These are phyloP conservation scores for Natator depressus DNA, from an alignment of 2,113 vertebrate genomes.

Conservation along the genomic window DNA sequence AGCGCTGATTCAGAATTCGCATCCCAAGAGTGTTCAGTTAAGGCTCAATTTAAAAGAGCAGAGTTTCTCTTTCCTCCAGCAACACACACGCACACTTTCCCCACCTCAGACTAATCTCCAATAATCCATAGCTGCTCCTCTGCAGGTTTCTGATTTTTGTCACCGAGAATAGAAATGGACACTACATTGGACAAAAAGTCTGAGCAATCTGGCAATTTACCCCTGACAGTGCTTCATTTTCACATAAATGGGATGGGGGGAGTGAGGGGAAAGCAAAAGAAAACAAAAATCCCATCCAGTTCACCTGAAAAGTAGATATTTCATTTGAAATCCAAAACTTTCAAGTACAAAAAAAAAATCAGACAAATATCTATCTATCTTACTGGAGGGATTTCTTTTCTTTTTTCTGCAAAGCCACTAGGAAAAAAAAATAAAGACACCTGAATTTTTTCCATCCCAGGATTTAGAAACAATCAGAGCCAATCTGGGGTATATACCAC, in stretches of 20 bases:
- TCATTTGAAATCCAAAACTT: constrained; percentile 33
- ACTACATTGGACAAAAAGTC: background rate
- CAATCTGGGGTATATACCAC: background rate
- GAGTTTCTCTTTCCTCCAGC: constrained; percentile 48
- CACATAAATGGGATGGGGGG: background rate
- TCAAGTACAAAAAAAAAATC: constrained; percentile 3
- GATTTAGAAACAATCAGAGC: constrained; percentile 52
- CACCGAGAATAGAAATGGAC: background rate
- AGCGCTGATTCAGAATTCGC: constrained; percentile 69
- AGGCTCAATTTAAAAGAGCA: constrained; percentile 33
- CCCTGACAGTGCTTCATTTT: background rate
- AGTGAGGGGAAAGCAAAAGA: background rate
- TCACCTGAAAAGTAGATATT: background rate
- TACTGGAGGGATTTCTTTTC: background rate
- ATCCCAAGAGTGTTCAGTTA: constrained; percentile 54
- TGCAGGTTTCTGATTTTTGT: background rate
- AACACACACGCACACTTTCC: background rate
- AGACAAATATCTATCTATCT: background rate
- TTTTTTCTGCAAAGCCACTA: constrained; percentile 29
- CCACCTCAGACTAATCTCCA: background rate
- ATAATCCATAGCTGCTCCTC: background rate
- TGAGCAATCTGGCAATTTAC: background rate
- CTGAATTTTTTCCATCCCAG: constrained; percentile 19
- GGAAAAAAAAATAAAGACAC: background rate
- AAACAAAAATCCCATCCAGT: constrained; percentile 6